phyloP scores from a whole-genome alignment of 2,113 vertebrate genomes.

The Poecile atricapillus region DNA sequence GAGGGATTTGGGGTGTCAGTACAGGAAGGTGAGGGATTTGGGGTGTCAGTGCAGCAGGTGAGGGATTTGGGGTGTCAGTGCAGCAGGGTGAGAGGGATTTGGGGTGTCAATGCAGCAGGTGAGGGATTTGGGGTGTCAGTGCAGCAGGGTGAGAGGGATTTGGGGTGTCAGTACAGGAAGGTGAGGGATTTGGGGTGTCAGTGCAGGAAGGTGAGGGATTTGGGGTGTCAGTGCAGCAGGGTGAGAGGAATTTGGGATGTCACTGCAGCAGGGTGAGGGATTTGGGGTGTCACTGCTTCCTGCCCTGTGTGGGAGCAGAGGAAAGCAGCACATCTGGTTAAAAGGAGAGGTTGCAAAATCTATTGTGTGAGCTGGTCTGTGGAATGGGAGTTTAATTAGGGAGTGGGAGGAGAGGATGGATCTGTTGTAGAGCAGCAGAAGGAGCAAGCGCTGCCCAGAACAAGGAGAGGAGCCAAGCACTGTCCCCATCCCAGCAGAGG shows the following conservation, averaged over 20 bases:
- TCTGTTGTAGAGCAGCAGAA: background rate
- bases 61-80: background rate
- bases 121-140: too few species aligned
- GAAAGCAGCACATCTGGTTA: background rate
- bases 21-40: too few species aligned
- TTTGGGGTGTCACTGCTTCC: background rate
- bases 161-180: too few species aligned
- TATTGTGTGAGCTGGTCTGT: background rate
- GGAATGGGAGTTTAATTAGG: background rate
- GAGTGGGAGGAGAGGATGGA: background rate
- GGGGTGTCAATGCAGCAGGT: too few species aligned
- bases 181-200: too few species aligned
- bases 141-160: too few species aligned
- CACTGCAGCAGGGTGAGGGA: background rate
- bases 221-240: too few species aligned
- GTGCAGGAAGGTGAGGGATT: too few species aligned
- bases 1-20: too few species aligned
- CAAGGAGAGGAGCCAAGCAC: background rate
- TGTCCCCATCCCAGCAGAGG: background rate
- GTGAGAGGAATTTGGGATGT: background rate
- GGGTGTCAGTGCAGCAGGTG: too few species aligned
- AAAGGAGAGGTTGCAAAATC: background rate
- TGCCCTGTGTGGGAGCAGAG: accelerated
- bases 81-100: background rate
- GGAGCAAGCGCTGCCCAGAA: background rate